Percentiles rank a stretch among this genome's conserved stretches.
Evolutionary conservation across 2,113 vertebrate species (phyloP).

Genomic region (Pycnonotus jocosus): DNA sequence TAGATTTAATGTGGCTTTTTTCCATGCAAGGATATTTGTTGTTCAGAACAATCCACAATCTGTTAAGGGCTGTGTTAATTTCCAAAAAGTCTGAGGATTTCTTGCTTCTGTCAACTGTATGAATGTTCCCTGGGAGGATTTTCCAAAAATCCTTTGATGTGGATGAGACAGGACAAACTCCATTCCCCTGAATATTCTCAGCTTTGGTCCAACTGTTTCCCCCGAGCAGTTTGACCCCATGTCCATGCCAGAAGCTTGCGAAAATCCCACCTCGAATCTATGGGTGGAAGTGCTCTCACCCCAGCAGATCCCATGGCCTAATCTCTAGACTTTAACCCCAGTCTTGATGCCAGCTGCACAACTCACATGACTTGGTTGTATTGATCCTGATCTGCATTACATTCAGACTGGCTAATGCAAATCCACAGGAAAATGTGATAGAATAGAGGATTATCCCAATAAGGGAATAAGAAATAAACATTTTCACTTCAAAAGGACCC

Average conservation of each 20-base stretch:
- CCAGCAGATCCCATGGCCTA: not conserved
- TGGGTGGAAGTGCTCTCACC: not conserved
- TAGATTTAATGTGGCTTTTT: not conserved
- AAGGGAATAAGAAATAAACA: not conserved
- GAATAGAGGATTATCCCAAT: not conserved
- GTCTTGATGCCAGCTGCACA: not conserved
- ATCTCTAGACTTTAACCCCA: not conserved
- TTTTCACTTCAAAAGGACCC: conserved; percentile 11
- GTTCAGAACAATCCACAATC: not conserved
- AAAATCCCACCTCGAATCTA: not conserved
- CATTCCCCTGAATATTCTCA: not conserved
- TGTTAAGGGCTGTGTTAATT: not conserved
- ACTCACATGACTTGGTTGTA: not conserved
- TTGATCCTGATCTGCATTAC: not conserved
- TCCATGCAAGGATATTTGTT: not conserved
- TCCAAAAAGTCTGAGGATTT: not conserved
- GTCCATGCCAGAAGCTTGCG: not conserved
- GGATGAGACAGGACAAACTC: not conserved
- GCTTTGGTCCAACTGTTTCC: not conserved
- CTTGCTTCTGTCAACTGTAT: not conserved
- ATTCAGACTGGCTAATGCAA: not conserved
- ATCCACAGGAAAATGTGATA: not conserved
- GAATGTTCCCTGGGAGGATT: not conserved
- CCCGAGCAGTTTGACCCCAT: not conserved
- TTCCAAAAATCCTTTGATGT: not conserved